These are phyloP conservation scores for Olivierus martensii DNA, from an alignment of 1,140 invertebrate species.

Conservation along the genomic window DNA sequence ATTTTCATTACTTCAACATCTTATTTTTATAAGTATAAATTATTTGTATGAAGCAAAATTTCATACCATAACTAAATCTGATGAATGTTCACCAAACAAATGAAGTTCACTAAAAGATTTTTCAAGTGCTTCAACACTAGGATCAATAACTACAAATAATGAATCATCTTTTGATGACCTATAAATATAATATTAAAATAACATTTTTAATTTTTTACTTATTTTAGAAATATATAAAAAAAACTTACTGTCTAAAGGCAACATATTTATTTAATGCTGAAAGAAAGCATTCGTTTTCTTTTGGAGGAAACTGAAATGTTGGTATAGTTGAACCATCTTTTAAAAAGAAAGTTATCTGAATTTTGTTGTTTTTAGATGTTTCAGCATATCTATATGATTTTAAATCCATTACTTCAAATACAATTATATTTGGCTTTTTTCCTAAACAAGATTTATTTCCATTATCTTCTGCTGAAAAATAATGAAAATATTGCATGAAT, in stretches of 20 bases:
- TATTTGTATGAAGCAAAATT: background rate
- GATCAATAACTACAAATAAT: slow-evolving; percentile 50
- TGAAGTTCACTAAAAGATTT: slow-evolving; percentile 73
- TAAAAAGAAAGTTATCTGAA: slow-evolving; percentile 33
- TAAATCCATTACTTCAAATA: slow-evolving; percentile 34
- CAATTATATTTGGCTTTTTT: slow-evolving; percentile 18
- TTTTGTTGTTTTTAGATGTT: slow-evolving; percentile 27
- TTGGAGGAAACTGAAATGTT: slow-evolving; percentile 70
- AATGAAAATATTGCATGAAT: too few relatives aligned
- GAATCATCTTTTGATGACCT: slow-evolving; percentile 54
- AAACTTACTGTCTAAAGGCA: slow-evolving; percentile 31
- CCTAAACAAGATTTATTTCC: slow-evolving; percentile 5
- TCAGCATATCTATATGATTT: slow-evolving; percentile 32
- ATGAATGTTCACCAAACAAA: slow-evolving; percentile 50
- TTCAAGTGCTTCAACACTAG: slow-evolving; percentile 50
- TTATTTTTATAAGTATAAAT: background rate
- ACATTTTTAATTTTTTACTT: slow-evolving; percentile 44
- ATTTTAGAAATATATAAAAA: slow-evolving; percentile 38
- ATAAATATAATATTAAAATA: slow-evolving; percentile 1
- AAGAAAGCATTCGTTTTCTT: slow-evolving; percentile 64
- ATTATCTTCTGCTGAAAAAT: slow-evolving; percentile 9
- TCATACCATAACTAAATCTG: slow-evolving; percentile 29
- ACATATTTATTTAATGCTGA: slow-evolving; percentile 35
- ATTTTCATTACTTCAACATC: too few relatives aligned
- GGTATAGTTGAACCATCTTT: slow-evolving; percentile 56